Evolutionary conservation across 2,113 vertebrate genomes (phyloP), one percentile per base, ranked within the genome.

Genomic region (human): DNA sequence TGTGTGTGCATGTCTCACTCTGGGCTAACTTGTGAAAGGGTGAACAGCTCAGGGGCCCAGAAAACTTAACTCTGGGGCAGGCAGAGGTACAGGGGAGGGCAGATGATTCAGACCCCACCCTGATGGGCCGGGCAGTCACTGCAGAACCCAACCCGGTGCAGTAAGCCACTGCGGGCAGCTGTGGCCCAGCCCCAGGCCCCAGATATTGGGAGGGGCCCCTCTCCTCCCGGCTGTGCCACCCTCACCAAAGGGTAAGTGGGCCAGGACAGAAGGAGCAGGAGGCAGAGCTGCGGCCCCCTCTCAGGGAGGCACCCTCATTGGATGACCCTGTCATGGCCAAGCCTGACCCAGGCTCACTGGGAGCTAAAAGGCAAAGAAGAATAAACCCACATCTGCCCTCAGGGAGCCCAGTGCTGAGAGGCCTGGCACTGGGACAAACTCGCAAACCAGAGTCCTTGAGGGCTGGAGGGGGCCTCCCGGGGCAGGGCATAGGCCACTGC

Each of bases 141-240:
- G 7, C 32, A 18, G 23, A 72, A 38, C 59, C 30, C 45, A 55
- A 17, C 43, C 38, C 12, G 16, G 35, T 2, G 0, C 70, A 23
- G 14, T 7, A 3, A 38, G 48, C 11, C 8, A 38, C 70, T 40
- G 10, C 1, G 0, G 8, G 75, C 13, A 16, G 1, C 25, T 5
- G 22, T 2, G 5, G 14, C 68, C 30, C 68, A n/a, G 4, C 32
- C 55, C 64, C n/a, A 68, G 11, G 14, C 82, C 64, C 83, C 73
- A 40, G 22, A 13, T 30, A 18, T 16, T n/a, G 16, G 22, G 45
- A 48, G n/a, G 55, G 66, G 0, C 0, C 35, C 80, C 16, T 0
- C 52, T 76, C 22, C 43, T 82, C 38, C 55, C 14, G 10, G 27
- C 43, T 13, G 8, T 2, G 16, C 25, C 18, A 6, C 59, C 66